Base-by-base conservation (phyloP, 1,140 invertebrate genomes). In the Idris sp. region DNA sequence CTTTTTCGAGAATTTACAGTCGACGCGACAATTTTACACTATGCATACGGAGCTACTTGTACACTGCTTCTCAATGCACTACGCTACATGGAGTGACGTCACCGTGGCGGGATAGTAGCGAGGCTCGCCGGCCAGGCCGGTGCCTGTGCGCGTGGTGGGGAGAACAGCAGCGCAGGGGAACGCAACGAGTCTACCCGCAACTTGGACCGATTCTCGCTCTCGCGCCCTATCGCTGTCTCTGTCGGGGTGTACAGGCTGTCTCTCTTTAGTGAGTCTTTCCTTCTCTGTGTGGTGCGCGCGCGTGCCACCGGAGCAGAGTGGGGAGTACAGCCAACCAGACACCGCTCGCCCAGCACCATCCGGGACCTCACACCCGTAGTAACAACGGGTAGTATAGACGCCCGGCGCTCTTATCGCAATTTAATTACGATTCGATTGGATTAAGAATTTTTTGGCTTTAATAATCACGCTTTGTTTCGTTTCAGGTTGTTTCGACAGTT, bases 41-140 rank as follows among this genome's bases (percentile, higher is more conserved):
- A n/a, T n/a, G n/a, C n/a, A n/a, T n/a, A n/a, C n/a, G 82, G 78
- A 81, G 83, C 83, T 74, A 49, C 26, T 40, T 36, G 62, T 81
- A 71, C 69, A 84, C 84, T 87, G 85, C 85, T 86, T 80, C 83
- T 88, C 84, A 86, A 84, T 87, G 86, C 87, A 87, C 86, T 88
- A 88, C 87, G 84, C 87, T 88, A 88, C 86, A 83, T 83, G 46
- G 80, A 88, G 85, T 88, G 87, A 88, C 87, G 87, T 88, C 87
- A 88, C 86, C 84, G 82, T 87, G 86, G 87, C 87, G 87, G 87
- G 87, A 86, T 84, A 79, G 79, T 74, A 82, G 62, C 77, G 80
- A 49, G 81, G 84, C 84, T 84, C 83, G 83, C 84, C 77, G 75
- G 81, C 84, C 81, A 82, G 79, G 61, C 58, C 74, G 49, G 56